These are phyloP conservation scores for Macrosteles quadrilineatus DNA, from an alignment of 1,140 invertebrate species.

Conservation along the genomic window DNA sequence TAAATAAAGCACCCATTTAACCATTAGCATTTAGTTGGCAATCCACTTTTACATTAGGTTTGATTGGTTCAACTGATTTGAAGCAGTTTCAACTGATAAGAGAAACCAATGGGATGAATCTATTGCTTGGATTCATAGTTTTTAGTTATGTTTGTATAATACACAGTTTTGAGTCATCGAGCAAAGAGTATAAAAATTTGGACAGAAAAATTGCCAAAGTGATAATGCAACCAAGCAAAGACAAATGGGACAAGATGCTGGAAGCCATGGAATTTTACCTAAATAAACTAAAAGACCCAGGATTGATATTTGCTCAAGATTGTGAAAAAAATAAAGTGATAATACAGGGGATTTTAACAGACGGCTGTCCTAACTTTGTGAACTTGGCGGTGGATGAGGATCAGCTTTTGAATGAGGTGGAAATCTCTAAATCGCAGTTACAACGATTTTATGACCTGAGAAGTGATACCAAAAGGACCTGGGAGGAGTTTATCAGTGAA, in stretches of 20 bases:
- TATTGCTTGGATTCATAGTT: background rate
- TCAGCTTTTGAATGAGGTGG: background rate
- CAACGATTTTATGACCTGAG: background rate
- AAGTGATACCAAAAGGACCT: constrained; percentile 3
- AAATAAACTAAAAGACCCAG: background rate
- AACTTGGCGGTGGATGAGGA: background rate
- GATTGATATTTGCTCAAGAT: background rate
- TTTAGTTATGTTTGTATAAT: background rate
- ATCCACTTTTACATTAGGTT: too few species aligned
- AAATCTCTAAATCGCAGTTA: background rate
- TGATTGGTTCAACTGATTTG: too few species aligned
- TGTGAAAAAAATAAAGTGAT: constrained; percentile 3
- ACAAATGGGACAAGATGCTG: constrained; percentile 3
- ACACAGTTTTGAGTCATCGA: background rate
- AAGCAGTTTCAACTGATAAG: too few species aligned
- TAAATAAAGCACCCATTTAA: too few species aligned
- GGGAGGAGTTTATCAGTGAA: background rate
- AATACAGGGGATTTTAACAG: background rate
- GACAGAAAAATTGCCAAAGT: background rate
- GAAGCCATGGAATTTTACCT: background rate
- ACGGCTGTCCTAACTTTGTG: background rate
- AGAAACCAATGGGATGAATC: constrained; percentile 1
- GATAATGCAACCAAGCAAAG: background rate
- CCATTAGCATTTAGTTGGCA: too few species aligned
- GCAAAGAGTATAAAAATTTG: background rate